Percentiles rank a stretch among this genome's conserved stretches.
These are phyloP conservation scores for Oncorhynchus kisutch DNA, from an alignment of 2,113 vertebrate species.

Conservation along the genomic window DNA sequence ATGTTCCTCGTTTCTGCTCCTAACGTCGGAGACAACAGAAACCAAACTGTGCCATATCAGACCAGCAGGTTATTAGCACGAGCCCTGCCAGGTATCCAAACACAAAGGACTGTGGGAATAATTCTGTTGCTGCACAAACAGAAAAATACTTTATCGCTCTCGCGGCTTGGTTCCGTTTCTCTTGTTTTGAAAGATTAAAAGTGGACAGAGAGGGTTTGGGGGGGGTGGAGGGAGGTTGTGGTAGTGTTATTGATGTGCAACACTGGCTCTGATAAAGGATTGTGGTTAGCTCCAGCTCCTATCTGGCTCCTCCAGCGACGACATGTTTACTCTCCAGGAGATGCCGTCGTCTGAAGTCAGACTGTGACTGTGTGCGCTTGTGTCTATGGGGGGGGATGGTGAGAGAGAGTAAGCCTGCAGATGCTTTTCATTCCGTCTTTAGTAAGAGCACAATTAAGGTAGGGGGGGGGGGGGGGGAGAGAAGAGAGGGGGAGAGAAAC, in stretches of 20 bases:
- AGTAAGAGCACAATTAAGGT: slow-evolving; percentile 50
- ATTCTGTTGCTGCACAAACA: slow-evolving; percentile 32
- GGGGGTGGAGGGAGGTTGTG: slow-evolving; percentile 1
- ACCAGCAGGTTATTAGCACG: slow-evolving; percentile 55
- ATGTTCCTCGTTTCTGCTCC: too few relatives aligned
- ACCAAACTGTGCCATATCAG: slow-evolving; percentile 33
- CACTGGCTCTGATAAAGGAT: slow-evolving; percentile 72
- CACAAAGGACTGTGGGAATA: slow-evolving; percentile 49
- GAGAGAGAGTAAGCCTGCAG: too few relatives aligned
- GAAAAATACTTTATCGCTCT: background rate
- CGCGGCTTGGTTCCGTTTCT: slow-evolving; percentile 56
- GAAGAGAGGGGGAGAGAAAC: background rate
- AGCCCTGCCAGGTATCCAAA: slow-evolving; percentile 18
- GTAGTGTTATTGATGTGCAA: slow-evolving; percentile 74
- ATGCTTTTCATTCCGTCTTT: too few relatives aligned
- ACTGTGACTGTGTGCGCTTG: slow-evolving; percentile 8
- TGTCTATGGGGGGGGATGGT: background rate
- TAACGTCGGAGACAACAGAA: slow-evolving; percentile 2
- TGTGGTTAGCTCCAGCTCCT: slow-evolving; percentile 66
- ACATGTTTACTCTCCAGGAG: slow-evolving; percentile 69
- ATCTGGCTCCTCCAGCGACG: slow-evolving; percentile 72
- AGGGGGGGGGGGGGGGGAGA: slow-evolving; percentile 6
- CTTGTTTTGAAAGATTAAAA: slow-evolving; percentile 74
- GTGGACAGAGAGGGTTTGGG: slow-evolving; percentile 45
- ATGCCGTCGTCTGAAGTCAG: slow-evolving; percentile 55